Percentiles rank a stretch among this genome's conserved stretches.
Conservation (phyloP, 2,113 vertebrate species). For the Phaethon lepturus region DNA sequence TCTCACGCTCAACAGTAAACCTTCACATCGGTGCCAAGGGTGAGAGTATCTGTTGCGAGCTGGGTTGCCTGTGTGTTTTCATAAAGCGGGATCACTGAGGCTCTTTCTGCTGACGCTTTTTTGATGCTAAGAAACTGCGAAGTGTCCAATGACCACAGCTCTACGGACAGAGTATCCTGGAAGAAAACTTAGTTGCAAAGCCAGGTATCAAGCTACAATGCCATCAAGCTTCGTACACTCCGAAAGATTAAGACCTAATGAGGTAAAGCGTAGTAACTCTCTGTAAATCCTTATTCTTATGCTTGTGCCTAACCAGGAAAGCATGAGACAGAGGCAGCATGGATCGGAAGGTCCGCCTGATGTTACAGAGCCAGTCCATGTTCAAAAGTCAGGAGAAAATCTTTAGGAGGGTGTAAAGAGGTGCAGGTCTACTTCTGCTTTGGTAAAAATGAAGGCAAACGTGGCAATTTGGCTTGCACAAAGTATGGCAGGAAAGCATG, state of each 20-base stretch:
- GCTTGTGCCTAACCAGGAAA: neutral
- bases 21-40: neutral
- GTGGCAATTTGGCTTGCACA: neutral
- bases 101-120: neutral
- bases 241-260: constrained; percentile 1
- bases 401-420: neutral
- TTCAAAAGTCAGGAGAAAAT: neutral
- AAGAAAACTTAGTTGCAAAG: constrained; percentile 10
- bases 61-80: neutral
- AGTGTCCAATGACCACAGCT: neutral
- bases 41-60: constrained; percentile 17
- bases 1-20: neutral
- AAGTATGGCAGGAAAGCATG: neutral
- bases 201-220: neutral
- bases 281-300: neutral
- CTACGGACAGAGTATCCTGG: neutral
- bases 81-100: neutral
- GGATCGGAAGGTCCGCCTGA: neutral
- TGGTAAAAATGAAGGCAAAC: neutral
- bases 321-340: neutral
- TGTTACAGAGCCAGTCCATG: neutral
- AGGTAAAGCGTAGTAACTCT: constrained; percentile 8
- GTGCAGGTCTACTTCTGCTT: neutral
- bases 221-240: neutral
- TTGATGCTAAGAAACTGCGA: constrained; percentile 6